phyloP scores from a whole-genome alignment of 2,888 invertebrate genomes.

The Macrophya alboannulata region DNA sequence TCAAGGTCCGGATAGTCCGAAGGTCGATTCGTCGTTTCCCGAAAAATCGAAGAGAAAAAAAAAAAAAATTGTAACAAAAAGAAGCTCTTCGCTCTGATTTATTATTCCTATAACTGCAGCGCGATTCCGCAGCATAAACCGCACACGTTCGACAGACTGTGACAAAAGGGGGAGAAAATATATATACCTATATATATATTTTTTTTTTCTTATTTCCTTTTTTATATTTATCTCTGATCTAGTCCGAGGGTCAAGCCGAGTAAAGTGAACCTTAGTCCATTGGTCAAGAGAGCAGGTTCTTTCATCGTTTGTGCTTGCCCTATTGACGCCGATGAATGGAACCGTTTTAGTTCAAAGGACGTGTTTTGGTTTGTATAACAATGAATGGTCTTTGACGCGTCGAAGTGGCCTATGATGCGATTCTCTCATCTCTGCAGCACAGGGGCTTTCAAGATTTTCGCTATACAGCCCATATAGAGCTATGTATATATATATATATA shows the following conservation, averaged over 20 bases:
- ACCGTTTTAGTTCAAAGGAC: conserved; percentile 28
- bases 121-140: conserved; percentile 6
- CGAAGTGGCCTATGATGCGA: conserved; percentile 13
- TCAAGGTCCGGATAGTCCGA: background rate
- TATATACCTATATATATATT: conserved; percentile 29
- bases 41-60: background rate
- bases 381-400: conserved; percentile 37
- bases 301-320: conserved; percentile 62
- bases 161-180: conserved; percentile 61
- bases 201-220: background rate
- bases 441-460: background rate
- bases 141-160: background rate
- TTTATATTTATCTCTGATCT: conserved; percentile 73
- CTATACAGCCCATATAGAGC: background rate
- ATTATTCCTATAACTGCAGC: background rate
- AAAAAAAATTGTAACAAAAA: background rate
- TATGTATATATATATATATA: too few relatives aligned
- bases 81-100: background rate
- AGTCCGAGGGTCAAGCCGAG: conserved; percentile 56
- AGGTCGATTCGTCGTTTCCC: conserved; percentile 6
- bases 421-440: background rate
- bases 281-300: conserved; percentile 56
- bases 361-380: conserved; percentile 43
- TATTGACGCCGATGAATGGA: conserved; percentile 62
- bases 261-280: conserved; percentile 58